Evolutionary conservation across 53 echinoderm and acorn worm genomes (phyloP).

Genomic region (Pentamera pediparva): DNA sequence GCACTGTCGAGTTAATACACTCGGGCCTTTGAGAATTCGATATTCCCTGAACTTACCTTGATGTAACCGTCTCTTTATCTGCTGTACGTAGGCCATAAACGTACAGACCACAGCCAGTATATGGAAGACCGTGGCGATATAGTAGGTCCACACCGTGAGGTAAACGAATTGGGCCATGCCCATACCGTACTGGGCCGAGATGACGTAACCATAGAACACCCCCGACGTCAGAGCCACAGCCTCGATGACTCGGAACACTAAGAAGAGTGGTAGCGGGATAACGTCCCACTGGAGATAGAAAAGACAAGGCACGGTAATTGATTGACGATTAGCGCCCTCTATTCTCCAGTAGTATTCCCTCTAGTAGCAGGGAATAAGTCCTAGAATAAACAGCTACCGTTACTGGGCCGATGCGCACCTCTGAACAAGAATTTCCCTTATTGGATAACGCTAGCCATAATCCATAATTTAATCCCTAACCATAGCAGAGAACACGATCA

Average conservation of each 20-base stretch:
- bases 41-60: too few species aligned
- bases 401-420: too few species aligned
- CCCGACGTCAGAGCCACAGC: not conserved
- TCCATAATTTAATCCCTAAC: too few species aligned
- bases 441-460: too few species aligned
- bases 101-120: slow-evolving; percentile 3
- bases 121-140: slow-evolving; percentile 10
- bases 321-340: too few species aligned
- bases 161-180: slow-evolving; percentile 13
- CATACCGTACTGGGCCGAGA: slow-evolving; percentile 1
- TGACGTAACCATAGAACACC: not conserved
- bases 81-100: not conserved
- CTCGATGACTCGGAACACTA: slow-evolving; percentile 7
- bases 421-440: too few species aligned
- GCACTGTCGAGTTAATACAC: too few species aligned
- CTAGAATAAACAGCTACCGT: too few species aligned
- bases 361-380: too few species aligned
- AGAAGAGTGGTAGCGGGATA: slow-evolving; percentile 8
- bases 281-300: slow-evolving; percentile 1
- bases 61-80: not conserved
- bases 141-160: slow-evolving; percentile 18
- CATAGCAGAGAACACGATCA: too few species aligned
- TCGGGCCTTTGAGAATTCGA: too few species aligned
- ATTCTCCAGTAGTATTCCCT: too few species aligned
- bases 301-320: not conserved